These are phyloP conservation scores for Carapus acus DNA, from an alignment of 2,797 vertebrate species.

Conservation along the genomic window DNA sequence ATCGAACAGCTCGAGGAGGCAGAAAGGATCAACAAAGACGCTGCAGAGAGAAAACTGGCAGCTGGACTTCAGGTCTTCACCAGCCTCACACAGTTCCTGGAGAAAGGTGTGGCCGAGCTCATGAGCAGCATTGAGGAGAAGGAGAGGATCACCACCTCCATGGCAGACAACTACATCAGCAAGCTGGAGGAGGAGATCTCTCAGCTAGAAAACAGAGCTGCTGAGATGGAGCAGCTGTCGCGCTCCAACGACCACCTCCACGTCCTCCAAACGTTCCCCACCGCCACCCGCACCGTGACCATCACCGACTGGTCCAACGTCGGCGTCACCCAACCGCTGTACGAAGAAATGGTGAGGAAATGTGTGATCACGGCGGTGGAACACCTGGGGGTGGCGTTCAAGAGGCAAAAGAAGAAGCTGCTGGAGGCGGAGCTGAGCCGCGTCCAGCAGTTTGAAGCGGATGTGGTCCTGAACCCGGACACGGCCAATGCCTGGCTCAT, in stretches of 20 bases:
- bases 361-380: neutral
- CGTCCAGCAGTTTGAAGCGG: neutral
- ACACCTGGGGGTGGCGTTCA: neutral
- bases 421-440: neutral
- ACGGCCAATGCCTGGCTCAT: constrained; percentile 18
- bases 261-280: neutral
- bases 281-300: neutral
- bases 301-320: constrained; percentile 7
- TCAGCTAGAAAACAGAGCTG: neutral
- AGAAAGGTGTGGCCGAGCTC: constrained; percentile 2
- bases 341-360: neutral
- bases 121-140: neutral
- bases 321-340: neutral
- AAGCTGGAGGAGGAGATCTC: constrained; percentile 20
- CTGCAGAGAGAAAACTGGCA: neutral
- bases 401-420: neutral
- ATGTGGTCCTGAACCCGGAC: constrained; percentile 15
- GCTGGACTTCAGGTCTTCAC: constrained; percentile 1
- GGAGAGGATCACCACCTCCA: neutral
- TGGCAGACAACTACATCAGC: neutral
- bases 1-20: constrained; percentile 2
- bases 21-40: neutral
- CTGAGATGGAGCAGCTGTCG: constrained; percentile 1
- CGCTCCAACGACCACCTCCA: neutral
- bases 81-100: constrained; percentile 1